These are phyloP conservation scores for Bergia puertoricense DNA, from an alignment of 92 coral and sea anemone species.

Conservation along the genomic window DNA sequence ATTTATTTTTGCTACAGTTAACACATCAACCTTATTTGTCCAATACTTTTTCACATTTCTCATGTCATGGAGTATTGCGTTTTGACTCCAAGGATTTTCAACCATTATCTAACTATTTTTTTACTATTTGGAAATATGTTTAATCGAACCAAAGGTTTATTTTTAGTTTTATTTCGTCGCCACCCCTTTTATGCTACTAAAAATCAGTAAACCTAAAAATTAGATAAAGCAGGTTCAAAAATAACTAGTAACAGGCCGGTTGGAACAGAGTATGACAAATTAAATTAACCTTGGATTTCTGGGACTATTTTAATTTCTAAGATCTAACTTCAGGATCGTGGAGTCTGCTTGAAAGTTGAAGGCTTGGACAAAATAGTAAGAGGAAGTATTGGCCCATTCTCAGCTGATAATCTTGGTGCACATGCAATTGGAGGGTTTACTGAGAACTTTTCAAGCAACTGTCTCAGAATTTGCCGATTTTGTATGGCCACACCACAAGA, in stretches of 20 bases:
- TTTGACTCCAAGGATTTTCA: neutral
- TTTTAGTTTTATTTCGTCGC: neutral
- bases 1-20: neutral
- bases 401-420: slow-evolving; percentile 74
- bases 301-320: slow-evolving; percentile 7
- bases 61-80: neutral
- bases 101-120: neutral
- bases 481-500: slow-evolving; percentile 75
- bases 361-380: slow-evolving; percentile 48
- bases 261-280: neutral
- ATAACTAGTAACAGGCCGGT: slow-evolving; percentile 3
- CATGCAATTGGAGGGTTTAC: slow-evolving; percentile 65
- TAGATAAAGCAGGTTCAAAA: neutral
- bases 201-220: neutral
- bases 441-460: slow-evolving; percentile 49
- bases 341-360: slow-evolving; percentile 55
- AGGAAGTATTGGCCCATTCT: slow-evolving; percentile 70
- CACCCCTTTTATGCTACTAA: neutral
- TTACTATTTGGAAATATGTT: neutral
- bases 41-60: neutral
- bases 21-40: neutral
- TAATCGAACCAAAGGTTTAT: neutral
- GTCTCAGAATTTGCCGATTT: slow-evolving; percentile 59
- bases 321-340: slow-evolving; percentile 52
- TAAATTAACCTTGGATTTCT: slow-evolving; percentile 9